Conservation (phyloP, 92 coral and sea anemone species). For the Porites divaricata region DNA sequence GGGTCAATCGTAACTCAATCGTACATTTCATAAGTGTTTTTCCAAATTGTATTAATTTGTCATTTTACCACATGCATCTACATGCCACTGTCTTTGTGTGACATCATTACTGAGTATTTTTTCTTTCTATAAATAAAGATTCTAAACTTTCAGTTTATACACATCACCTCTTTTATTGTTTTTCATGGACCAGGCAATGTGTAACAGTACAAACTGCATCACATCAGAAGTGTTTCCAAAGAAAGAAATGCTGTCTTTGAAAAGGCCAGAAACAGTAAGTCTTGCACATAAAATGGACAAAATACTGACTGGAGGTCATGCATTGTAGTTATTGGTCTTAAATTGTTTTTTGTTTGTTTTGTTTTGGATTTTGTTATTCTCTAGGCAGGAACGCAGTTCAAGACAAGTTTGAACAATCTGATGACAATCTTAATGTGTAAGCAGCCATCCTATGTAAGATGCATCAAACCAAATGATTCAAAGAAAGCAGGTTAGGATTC, state of each 20-base stretch:
- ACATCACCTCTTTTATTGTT: background rate
- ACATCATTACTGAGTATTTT: background rate
- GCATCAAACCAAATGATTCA: constrained; percentile 91
- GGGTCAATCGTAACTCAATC: background rate
- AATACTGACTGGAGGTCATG: background rate
- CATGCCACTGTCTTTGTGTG: too few relatives aligned
- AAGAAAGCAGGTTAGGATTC: constrained; percentile 77
- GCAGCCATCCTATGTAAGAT: constrained; percentile 95
- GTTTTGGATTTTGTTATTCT: constrained; percentile 10
- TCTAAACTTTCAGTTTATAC: background rate
- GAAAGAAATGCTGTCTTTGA: constrained; percentile 79
- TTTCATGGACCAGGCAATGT: constrained; percentile 85
- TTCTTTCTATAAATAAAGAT: background rate
- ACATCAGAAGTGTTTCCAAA: constrained; percentile 87
- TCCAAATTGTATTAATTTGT: too few relatives aligned
- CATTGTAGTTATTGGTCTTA: background rate
- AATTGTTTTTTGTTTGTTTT: too few relatives aligned
- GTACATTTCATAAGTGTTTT: too few relatives aligned
- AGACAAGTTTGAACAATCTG: constrained; percentile 91
- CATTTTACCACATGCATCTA: too few relatives aligned
- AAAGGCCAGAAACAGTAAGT: constrained; percentile 91
- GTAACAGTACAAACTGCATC: constrained; percentile 86
- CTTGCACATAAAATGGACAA: background rate
- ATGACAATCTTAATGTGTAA: constrained; percentile 94
- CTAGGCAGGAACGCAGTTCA: constrained; percentile 98